Evolutionary conservation across 1,140 invertebrate genomes (phyloP).

Genomic region (Babylonia areolata): DNA sequence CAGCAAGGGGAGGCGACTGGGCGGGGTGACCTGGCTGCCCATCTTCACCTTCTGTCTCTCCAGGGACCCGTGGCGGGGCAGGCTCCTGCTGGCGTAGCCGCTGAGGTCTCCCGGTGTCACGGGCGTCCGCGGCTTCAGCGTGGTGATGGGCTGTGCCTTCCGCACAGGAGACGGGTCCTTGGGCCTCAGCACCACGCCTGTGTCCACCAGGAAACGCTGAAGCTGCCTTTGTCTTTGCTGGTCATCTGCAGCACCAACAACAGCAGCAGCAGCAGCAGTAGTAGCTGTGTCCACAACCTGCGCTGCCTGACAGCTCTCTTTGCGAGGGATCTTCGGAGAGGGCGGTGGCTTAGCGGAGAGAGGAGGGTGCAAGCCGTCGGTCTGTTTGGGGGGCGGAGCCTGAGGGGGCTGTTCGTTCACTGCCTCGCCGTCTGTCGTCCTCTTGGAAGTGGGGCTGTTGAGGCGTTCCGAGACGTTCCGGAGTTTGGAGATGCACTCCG

Average conservation of each 20-base stretch:
- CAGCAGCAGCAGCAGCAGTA: too few relatives aligned
- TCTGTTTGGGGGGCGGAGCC: conserved; percentile 39
- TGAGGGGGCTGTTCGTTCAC: conserved; percentile 52
- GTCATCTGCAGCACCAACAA: too few relatives aligned
- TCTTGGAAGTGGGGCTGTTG: conserved; percentile 65
- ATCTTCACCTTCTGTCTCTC: conserved; percentile 47
- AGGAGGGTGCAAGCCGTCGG: background rate
- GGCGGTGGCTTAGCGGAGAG: background rate
- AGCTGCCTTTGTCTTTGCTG: conserved; percentile 58
- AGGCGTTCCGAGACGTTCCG: conserved; percentile 67
- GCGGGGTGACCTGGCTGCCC: conserved; percentile 51
- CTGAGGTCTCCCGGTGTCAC: conserved; percentile 43
- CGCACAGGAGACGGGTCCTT: conserved; percentile 54
- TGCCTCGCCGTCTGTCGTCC: conserved; percentile 30
- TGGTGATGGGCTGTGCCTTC: conserved; percentile 70
- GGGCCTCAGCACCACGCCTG: conserved; percentile 52
- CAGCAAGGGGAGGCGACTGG: conserved; percentile 50
- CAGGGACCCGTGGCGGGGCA: conserved; percentile 50
- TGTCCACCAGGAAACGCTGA: conserved; percentile 53
- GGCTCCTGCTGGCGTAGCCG: conserved; percentile 51
- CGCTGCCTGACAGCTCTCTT: background rate
- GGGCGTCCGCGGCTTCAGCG: conserved; percentile 61
- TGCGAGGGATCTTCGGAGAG: background rate
- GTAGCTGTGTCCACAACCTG: background rate
- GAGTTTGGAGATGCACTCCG: conserved; percentile 67